phyloP scores from a whole-genome alignment of 2,797 vertebrate species.

The Melanotaenia maccullochi region DNA sequence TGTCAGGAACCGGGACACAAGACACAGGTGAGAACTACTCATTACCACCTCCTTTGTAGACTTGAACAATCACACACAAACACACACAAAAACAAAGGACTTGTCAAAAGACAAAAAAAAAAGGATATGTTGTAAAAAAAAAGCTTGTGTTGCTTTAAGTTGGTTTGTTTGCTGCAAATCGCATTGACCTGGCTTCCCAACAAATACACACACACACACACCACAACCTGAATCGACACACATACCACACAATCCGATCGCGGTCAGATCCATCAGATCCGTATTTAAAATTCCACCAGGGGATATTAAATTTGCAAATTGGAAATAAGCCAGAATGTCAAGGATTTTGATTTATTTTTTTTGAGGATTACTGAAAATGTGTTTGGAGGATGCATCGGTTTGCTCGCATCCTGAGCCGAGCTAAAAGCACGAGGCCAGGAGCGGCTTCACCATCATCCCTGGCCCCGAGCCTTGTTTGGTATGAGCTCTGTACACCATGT shows the following conservation, averaged over 20 bases:
- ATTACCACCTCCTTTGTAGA: constrained; percentile 49
- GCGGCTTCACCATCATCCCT: constrained; percentile 45
- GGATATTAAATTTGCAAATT: constrained; percentile 58
- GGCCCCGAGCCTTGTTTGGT: constrained; percentile 42
- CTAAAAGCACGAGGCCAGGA: constrained; percentile 52
- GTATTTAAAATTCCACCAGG: constrained; percentile 58
- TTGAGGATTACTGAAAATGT: constrained; percentile 61
- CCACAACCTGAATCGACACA: constrained; percentile 11
- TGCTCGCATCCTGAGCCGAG: constrained; percentile 36
- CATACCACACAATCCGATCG: not conserved
- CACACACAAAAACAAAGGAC: constrained; percentile 9
- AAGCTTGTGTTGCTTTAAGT: constrained; percentile 20
- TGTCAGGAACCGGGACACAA: constrained; percentile 95
- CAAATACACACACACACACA: constrained; percentile 9
- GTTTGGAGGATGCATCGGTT: constrained; percentile 42
- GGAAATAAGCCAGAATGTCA: constrained; percentile 62
- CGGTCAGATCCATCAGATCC: constrained; percentile 52
- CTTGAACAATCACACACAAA: constrained; percentile 16
- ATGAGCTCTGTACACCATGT: constrained; percentile 48
- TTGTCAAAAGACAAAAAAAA: constrained; percentile 15
- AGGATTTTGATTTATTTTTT: constrained; percentile 49
- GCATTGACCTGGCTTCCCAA: constrained; percentile 42
- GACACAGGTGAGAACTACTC: constrained; percentile 91
- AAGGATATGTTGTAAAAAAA: constrained; percentile 16
- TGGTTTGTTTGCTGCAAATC: constrained; percentile 44